phyloP scores from a whole-genome alignment of 2,113 vertebrate genomes.

The Ictalurus furcatus region DNA sequence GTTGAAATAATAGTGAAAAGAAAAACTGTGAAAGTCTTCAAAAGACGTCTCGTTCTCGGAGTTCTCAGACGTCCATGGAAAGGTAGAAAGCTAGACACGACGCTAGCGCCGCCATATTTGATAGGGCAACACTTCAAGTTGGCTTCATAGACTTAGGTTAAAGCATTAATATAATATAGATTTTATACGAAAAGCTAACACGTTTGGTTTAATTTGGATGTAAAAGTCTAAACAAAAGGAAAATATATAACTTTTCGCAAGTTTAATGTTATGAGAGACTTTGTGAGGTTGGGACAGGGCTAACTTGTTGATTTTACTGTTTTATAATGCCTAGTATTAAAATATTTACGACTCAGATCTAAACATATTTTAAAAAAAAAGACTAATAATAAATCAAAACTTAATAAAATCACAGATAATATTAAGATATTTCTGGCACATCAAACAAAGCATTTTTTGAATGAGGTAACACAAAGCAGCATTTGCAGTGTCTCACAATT shows the following conservation, averaged over 20 bases:
- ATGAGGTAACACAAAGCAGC: background rate
- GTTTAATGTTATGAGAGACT: background rate
- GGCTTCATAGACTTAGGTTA: background rate
- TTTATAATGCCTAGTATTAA: background rate
- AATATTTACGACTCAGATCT: background rate
- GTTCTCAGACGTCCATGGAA: background rate
- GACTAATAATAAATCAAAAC: background rate
- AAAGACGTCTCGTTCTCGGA: background rate
- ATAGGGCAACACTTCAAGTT: background rate
- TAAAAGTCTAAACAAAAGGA: background rate
- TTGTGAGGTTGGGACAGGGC: no score
- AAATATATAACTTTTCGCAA: background rate
- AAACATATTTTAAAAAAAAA: background rate
- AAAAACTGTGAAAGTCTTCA: background rate
- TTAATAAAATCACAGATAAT: background rate
- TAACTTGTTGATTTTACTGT: background rate
- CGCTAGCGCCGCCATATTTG: background rate
- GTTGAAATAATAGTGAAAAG: background rate
- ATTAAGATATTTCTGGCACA: background rate
- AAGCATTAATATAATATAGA: background rate
- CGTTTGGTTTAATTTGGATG: background rate
- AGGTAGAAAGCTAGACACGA: background rate
- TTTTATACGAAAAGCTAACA: background rate
- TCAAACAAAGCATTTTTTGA: background rate
- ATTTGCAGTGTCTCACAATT: background rate